These are phyloP conservation scores for Malurus alboscapulatus DNA, from an alignment of 2,113 vertebrate genomes.

Conservation along the genomic window DNA sequence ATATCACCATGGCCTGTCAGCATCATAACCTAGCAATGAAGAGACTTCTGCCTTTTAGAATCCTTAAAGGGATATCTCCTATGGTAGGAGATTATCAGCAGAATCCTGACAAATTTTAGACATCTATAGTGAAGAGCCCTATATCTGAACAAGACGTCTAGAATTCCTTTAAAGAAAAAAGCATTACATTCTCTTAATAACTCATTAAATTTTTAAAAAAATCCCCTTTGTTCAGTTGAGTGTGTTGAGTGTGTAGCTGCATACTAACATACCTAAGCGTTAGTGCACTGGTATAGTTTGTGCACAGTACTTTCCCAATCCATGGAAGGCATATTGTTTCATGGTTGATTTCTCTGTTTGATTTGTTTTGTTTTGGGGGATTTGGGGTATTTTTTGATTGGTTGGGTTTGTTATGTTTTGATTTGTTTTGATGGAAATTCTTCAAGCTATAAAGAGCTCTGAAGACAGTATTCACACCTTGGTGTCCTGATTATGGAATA, in stretches of 20 bases:
- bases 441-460: background rate
- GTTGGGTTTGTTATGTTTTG: background rate
- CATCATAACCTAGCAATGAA: background rate
- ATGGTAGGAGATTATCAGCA: background rate
- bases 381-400: background rate
- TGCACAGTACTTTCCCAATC: background rate
- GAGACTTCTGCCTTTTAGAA: background rate
- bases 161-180: background rate
- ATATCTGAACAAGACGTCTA: background rate
- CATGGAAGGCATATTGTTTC: background rate
- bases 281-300: background rate
- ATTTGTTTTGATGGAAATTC: background rate
- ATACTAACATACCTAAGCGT: background rate
- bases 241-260: background rate
- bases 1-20: accelerated
- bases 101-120: background rate
- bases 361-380: background rate
- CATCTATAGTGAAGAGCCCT: background rate
- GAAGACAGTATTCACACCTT: background rate
- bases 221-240: background rate
- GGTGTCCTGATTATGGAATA: background rate
- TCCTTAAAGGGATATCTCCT: background rate
- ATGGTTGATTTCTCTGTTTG: accelerated
- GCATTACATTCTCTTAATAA: background rate
- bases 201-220: background rate